Percentiles rank a stretch among this genome's conserved stretches.
These are phyloP conservation scores for Chaetodon trifasciatus DNA, from an alignment of 2,797 vertebrate species.

Conservation along the genomic window DNA sequence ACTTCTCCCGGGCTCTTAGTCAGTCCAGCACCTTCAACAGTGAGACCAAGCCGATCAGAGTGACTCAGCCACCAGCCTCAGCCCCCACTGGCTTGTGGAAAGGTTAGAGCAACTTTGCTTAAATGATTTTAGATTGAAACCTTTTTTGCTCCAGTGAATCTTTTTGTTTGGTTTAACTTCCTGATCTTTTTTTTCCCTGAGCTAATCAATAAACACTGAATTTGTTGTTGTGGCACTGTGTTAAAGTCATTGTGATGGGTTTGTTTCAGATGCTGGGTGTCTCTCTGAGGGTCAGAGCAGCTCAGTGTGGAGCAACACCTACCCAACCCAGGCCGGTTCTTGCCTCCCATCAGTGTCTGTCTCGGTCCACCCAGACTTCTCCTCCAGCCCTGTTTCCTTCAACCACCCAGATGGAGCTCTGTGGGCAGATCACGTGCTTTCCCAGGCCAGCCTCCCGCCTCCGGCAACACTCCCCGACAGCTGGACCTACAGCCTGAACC, in stretches of 20 bases:
- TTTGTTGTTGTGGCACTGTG: background rate
- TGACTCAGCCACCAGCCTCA: constrained; percentile 61
- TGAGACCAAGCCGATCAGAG: constrained; percentile 76
- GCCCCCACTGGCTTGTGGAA: constrained; percentile 86
- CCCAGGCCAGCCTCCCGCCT: constrained; percentile 89
- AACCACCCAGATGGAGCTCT: constrained; percentile 87
- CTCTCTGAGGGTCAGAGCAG: constrained; percentile 88
- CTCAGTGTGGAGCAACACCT: constrained; percentile 92
- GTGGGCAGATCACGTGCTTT: constrained; percentile 92
- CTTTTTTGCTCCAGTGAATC: background rate
- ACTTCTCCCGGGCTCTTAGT: constrained; percentile 97
- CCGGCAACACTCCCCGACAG: constrained; percentile 87
- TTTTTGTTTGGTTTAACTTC: background rate
- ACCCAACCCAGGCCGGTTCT: constrained; percentile 88
- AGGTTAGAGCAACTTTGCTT: constrained; percentile 83
- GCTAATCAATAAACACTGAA: background rate
- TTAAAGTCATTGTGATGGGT: constrained; percentile 20
- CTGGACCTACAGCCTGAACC: constrained; percentile 94
- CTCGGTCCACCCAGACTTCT: constrained; percentile 91
- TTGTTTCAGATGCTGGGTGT: constrained; percentile 88
- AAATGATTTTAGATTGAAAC: background rate
- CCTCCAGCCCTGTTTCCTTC: constrained; percentile 88
- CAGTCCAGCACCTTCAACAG: constrained; percentile 88
- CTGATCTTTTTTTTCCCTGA: background rate
- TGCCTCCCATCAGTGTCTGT: constrained; percentile 88